Percentiles rank a stretch among this genome's conserved stretches.
Evolutionary conservation across 2,888 invertebrate species (phyloP).

Genomic region (Macrosiphum euphorbiae): DNA sequence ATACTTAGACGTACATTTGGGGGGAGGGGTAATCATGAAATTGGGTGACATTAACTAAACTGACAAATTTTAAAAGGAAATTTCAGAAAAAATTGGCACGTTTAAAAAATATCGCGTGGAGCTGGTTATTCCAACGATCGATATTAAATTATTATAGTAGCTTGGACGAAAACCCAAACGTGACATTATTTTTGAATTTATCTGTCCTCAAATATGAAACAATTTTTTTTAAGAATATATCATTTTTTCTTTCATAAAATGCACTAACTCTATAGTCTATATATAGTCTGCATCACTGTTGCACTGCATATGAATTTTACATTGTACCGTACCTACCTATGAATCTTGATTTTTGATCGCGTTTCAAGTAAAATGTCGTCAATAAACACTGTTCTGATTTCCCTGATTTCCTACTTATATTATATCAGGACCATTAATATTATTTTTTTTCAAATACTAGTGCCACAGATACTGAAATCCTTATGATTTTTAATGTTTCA

Average conservation of each 20-base stretch:
- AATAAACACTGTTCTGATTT: not conserved
- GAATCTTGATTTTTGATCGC: not conserved
- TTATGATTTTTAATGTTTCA: not conserved
- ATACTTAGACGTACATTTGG: not conserved
- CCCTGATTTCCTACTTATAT: not conserved
- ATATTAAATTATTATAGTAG: not conserved
- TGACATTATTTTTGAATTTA: not conserved
- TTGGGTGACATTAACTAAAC: not conserved
- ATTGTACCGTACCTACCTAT: not conserved
- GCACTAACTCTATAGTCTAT: not conserved
- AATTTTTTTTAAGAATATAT: not conserved
- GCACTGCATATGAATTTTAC: not conserved
- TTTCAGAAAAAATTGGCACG: not conserved
- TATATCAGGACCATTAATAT: not conserved
- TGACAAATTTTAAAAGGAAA: not conserved
- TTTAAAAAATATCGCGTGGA: not conserved
- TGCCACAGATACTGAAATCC: not conserved
- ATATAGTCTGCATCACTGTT: not conserved
- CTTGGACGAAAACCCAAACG: not conserved
- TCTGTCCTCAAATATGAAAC: not conserved
- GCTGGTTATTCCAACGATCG: not conserved
- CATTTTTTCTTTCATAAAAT: not conserved
- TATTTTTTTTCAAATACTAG: not conserved
- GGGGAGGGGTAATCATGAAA: not conserved
- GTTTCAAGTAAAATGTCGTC: not conserved